phyloP scores from a whole-genome alignment of 2,888 invertebrate species.

The Chouioia cunea region DNA sequence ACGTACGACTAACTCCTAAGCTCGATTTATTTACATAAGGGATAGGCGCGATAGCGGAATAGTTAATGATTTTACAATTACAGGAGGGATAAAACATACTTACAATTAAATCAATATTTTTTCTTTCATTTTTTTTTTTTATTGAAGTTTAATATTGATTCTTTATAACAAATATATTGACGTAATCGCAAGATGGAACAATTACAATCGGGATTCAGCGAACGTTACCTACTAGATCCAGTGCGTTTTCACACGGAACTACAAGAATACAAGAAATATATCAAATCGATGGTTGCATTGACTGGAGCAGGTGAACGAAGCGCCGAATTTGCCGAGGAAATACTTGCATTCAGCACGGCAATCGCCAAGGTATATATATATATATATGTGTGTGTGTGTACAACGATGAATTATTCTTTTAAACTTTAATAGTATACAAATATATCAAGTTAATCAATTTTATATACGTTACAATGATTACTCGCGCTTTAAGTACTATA shows the following conservation, averaged over 20 bases:
- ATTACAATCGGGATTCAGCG: constrained; percentile 76
- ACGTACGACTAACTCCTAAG: constrained; percentile 11
- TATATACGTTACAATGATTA: no score
- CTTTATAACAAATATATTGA: no score
- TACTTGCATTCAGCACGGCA: constrained; percentile 74
- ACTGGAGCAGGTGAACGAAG: constrained; percentile 64
- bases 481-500: no score
- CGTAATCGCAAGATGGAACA: constrained; percentile 72
- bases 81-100: no score
- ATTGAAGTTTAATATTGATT: no score
- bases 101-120: no score
- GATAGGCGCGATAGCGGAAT: neutral
- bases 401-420: no score
- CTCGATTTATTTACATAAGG: constrained; percentile 29
- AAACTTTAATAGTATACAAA: no score
- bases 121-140: no score
- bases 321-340: constrained; percentile 73
- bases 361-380: constrained; percentile 72
- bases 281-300: constrained; percentile 71
- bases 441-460: no score
- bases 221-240: constrained; percentile 75
- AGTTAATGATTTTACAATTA: no score
- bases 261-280: constrained; percentile 74
- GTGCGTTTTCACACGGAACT: constrained; percentile 75
- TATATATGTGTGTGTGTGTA: no score